Conservation (phyloP, 2,888 invertebrate genomes). For the Escarpia spicata region DNA sequence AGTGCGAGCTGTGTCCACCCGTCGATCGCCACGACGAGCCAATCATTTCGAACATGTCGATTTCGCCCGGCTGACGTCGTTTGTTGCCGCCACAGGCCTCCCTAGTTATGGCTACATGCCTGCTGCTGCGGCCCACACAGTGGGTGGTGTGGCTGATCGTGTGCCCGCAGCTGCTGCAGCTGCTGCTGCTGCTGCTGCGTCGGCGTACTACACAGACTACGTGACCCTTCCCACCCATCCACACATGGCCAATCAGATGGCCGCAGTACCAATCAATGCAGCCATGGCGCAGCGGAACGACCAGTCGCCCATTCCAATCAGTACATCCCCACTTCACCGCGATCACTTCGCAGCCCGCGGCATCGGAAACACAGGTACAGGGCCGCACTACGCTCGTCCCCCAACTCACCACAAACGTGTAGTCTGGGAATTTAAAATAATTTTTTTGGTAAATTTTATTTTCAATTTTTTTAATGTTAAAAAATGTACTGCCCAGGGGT, state of each 20-base stretch:
- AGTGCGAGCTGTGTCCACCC: background rate
- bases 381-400: background rate
- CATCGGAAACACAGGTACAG: background rate
- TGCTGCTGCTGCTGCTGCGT: slow-evolving; percentile 44
- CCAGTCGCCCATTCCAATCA: slow-evolving; percentile 58
- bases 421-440: too few relatives aligned
- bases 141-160: slow-evolving; percentile 47
- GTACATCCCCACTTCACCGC: slow-evolving; percentile 60
- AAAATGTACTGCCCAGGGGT: too few relatives aligned
- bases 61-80: background rate
- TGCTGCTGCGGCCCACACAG: slow-evolving; percentile 19
- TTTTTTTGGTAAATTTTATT: too few relatives aligned
- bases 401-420: too few relatives aligned
- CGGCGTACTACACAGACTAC: slow-evolving; percentile 53
- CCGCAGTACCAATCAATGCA: slow-evolving; percentile 50
- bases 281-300: slow-evolving; percentile 55
- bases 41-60: background rate
- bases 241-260: slow-evolving; percentile 51
- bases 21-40: background rate
- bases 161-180: slow-evolving; percentile 63
- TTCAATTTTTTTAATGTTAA: too few relatives aligned
- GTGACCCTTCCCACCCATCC: slow-evolving; percentile 40
- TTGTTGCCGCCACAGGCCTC: slow-evolving; percentile 29
- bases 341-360: slow-evolving; percentile 44
- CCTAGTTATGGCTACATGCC: slow-evolving; percentile 31